A percentile compares a stretch with the other conserved stretches of the same genome.
Evolutionary conservation across 1,140 invertebrate genomes (phyloP).

Genomic region (Drosophila gunungcola): DNA sequence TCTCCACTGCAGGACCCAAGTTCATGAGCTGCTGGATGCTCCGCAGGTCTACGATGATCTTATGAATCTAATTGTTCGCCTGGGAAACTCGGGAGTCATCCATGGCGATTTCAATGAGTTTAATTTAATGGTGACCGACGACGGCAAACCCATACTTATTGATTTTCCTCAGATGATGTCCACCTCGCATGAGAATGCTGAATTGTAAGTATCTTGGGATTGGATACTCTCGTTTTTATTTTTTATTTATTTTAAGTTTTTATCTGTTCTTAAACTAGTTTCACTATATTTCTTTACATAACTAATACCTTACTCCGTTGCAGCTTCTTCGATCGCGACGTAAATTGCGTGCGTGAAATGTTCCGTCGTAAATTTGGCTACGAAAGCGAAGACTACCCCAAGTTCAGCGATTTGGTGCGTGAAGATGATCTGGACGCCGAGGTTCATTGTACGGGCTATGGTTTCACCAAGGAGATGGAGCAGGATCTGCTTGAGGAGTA

Average conservation of each 20-base stretch:
- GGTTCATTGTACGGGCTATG: conserved; percentile 95
- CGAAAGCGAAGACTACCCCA: conserved; percentile 95
- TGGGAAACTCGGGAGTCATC: conserved; percentile 98
- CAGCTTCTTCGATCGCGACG: conserved; percentile 98
- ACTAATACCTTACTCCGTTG: conserved; percentile 10
- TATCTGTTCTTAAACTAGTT: too few relatives aligned
- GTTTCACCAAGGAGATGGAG: conserved; percentile 94
- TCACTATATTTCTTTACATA: too few relatives aligned
- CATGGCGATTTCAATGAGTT: conserved; percentile 99
- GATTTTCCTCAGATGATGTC: conserved; percentile 99
- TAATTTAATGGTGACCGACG: conserved; percentile 95
- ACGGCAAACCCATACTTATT: conserved; percentile 94
- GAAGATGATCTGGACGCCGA: conserved; percentile 95
- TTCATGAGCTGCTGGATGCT: conserved; percentile 91
- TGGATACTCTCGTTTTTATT: too few relatives aligned
- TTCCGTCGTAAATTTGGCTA: conserved; percentile 96
- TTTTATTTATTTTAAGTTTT: too few relatives aligned
- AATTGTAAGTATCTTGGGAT: conserved; percentile 88
- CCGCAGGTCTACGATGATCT: conserved; percentile 95
- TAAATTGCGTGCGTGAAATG: conserved; percentile 95
- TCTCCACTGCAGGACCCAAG: conserved; percentile 89
- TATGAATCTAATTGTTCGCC: conserved; percentile 96
- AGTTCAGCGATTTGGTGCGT: conserved; percentile 93
- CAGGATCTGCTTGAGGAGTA: conserved; percentile 88
- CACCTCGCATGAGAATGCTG: conserved; percentile 95